These are phyloP conservation scores for Rhinatrema bivittatum DNA, from an alignment of 2,797 vertebrate genomes.

Conservation along the genomic window DNA sequence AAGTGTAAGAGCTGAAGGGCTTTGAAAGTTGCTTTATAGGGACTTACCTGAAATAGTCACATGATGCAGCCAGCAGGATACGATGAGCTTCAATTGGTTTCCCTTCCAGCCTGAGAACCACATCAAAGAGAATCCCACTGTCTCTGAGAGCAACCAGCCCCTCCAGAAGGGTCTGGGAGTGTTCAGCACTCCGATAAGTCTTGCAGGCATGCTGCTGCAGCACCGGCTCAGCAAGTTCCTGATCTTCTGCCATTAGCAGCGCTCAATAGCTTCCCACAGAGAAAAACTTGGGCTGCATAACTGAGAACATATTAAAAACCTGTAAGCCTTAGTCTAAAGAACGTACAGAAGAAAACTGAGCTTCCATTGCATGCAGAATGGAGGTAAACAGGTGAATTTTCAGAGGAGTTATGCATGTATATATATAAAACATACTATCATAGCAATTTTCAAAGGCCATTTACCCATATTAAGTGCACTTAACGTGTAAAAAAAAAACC, in stretches of 20 bases:
- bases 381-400: too few species aligned
- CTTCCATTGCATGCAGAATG: too few species aligned
- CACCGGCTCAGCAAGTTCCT: slow-evolving; percentile 39
- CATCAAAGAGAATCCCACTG: slow-evolving; percentile 80
- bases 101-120: slow-evolving; percentile 83
- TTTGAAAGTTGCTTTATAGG: too few species aligned
- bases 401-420: too few species aligned
- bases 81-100: slow-evolving; percentile 83
- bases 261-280: slow-evolving; percentile 2
- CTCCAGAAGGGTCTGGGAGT: slow-evolving; percentile 76
- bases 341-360: too few species aligned
- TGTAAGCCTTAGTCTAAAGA: too few species aligned
- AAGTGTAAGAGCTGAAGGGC: too few species aligned
- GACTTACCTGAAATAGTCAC: slow-evolving; percentile 88
- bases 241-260: slow-evolving; percentile 68
- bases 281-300: slow-evolving; percentile 30
- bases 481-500: too few species aligned
- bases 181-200: slow-evolving; percentile 71
- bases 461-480: too few species aligned
- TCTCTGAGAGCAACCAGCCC: slow-evolving; percentile 78
- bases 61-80: slow-evolving; percentile 87
- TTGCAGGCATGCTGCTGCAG: slow-evolving; percentile 54
- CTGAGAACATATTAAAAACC: too few species aligned
- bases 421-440: too few species aligned
- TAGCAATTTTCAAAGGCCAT: too few species aligned